These are phyloP conservation scores for Piezodorus guildinii DNA, from an alignment of 1,140 invertebrate species.

Conservation along the genomic window DNA sequence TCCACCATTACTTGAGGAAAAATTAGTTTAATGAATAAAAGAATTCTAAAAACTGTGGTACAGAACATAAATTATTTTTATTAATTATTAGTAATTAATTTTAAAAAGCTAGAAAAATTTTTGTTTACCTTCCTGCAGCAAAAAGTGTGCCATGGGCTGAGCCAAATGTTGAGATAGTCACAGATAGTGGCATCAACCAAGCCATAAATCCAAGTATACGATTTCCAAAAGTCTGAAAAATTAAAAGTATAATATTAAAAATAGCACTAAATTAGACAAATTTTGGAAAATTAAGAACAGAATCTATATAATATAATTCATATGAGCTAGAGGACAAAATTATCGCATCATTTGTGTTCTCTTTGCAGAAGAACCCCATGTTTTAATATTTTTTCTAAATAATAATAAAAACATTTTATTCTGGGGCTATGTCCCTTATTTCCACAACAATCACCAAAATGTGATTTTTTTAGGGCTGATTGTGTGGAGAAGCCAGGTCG, in stretches of 20 bases:
- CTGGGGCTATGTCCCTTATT: no score
- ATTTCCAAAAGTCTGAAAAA: slow-evolving; percentile 63
- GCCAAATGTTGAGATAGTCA: slow-evolving; percentile 92
- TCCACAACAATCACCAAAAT: no score
- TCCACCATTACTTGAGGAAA: background rate
- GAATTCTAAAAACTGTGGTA: background rate
- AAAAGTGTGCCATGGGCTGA: slow-evolving; percentile 94
- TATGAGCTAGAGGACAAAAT: no score
- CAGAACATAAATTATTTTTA: background rate
- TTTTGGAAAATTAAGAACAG: no score
- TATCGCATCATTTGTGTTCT: background rate
- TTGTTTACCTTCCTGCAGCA: slow-evolving; percentile 59
- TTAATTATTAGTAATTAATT: no score
- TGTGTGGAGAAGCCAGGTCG: no score
- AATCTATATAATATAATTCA: no score
- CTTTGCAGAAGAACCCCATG: no score
- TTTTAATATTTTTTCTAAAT: no score
- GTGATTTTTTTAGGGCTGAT: no score
- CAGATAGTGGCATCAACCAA: slow-evolving; percentile 88
- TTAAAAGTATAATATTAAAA: background rate
- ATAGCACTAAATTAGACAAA: no score
- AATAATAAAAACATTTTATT: no score
- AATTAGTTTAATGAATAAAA: slow-evolving; percentile 4
- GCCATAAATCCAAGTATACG: slow-evolving; percentile 71
- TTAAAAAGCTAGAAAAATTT: background rate